A percentile compares a stretch with the other conserved stretches of the same genome.
These are phyloP conservation scores for Melinaea marsaeus DNA, from an alignment of 2,888 invertebrate species.

Conservation along the genomic window DNA sequence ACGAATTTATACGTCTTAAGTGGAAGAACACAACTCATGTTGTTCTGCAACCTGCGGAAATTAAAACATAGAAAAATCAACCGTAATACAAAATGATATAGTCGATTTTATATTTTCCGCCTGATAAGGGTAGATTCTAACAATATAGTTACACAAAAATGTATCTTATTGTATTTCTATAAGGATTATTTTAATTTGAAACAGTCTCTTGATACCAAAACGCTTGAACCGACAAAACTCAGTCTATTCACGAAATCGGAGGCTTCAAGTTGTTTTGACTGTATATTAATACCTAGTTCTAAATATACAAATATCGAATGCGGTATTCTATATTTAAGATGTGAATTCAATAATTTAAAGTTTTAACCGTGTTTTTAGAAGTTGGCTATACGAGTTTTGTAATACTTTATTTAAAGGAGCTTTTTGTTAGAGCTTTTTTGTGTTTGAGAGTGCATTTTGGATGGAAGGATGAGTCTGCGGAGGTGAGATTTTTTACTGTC, in stretches of 20 bases:
- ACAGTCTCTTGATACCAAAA: constrained; percentile 16
- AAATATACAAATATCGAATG: constrained; percentile 19
- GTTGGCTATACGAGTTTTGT: not conserved
- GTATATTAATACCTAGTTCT: constrained; percentile 23
- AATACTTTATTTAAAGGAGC: not conserved
- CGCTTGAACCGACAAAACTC: constrained; percentile 38
- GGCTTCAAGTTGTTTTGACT: constrained; percentile 41
- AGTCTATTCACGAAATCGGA: constrained; percentile 46
- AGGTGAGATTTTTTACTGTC: constrained; percentile 4
- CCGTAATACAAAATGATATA: not conserved
- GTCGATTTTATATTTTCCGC: constrained; percentile 8
- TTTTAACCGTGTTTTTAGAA: not conserved
- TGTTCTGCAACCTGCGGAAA: constrained; percentile 27
- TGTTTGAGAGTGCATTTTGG: constrained; percentile 9
- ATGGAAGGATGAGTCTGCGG: constrained; percentile 34
- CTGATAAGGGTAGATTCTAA: constrained; percentile 23
- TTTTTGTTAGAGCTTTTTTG: constrained; percentile 10
- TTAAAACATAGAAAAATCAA: constrained; percentile 7
- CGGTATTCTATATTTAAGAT: constrained; percentile 26
- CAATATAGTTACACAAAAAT: constrained; percentile 11
- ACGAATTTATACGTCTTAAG: constrained; percentile 15
- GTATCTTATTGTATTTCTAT: not conserved
- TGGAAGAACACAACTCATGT: constrained; percentile 28
- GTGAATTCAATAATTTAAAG: constrained; percentile 18
- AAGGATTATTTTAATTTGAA: constrained; percentile 13